Evolutionary conservation across 2,797 vertebrate genomes (phyloP), one percentile per base, ranked within the genome.

Genomic region (Saxicola maurus): DNA sequence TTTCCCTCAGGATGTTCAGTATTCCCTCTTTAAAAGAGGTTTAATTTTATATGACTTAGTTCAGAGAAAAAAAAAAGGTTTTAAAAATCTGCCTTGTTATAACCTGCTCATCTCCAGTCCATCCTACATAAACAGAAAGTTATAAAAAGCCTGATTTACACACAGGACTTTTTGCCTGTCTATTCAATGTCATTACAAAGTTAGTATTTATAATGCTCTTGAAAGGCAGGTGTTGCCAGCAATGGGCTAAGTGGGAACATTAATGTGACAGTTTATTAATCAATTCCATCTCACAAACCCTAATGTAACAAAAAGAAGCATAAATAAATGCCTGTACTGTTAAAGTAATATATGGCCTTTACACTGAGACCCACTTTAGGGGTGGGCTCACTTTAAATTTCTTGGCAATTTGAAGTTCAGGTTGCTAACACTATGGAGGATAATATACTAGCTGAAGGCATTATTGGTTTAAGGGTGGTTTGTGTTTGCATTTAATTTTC

Each of bases 221-320:
- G 72, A 66, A 55, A 93, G 30, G 51, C 2, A 6, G 30, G 62
- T 51, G 31, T 71, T 91, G 72, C 49, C 65, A 95, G 84, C 37
- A 61, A 25, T 12, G 40, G 83, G 56, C 65, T 91, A 90, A 76
- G 51, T 69, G 66, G 69, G 93, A 94, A 84, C 64, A 60, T 62
- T 60, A 82, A 74, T 77, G 73, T 88, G 67, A 61, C 66, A 87
- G 51, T 85, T 91, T 67, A 81, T 91, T 88, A 91, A 92, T 84
- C 82, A 87, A 53, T 59, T 81, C 46, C 10, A 9, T 82, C 59
- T 84, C 56, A 87, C 37, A 83, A 87, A 38, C 51, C 17, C 45
- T 77, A 86, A 77, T 37, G 57, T 83, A 91, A 87, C n/a, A 80
- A 80, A 77, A 86, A 78, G 71, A 49, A 80, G 37, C 33, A 79